Conservation (phyloP, 30 jellyfish, hydroid and myxozoan genomes). For the Hydractinia symbiolongicarpus region DNA sequence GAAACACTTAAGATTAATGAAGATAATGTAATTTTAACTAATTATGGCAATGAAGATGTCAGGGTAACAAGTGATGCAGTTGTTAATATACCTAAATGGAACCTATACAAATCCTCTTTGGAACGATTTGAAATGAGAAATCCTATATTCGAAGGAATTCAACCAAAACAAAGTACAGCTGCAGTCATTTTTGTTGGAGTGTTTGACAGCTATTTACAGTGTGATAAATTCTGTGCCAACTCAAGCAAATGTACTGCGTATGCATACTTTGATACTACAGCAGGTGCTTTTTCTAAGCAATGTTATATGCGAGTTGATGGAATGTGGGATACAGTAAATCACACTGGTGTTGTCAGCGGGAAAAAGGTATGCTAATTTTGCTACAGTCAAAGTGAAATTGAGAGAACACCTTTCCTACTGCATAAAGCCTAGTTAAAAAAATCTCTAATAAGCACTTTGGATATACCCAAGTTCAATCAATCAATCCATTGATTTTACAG, state of each 20-base stretch:
- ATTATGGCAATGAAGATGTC: conserved; percentile 54
- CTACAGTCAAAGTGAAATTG: no score
- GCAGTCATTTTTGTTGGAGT: conserved; percentile 62
- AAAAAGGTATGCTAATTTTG: conserved; percentile 37
- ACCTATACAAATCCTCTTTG: conserved; percentile 26
- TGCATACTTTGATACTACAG: conserved; percentile 47
- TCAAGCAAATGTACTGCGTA: conserved; percentile 70
- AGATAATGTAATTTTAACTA: conserved; percentile 47
- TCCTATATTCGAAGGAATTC: conserved; percentile 70
- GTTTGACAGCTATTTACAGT: conserved; percentile 28
- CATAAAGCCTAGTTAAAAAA: no score
- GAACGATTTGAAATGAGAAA: conserved; percentile 40
- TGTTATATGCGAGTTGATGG: conserved; percentile 92
- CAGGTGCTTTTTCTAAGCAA: conserved; percentile 59
- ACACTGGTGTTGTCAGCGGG: conserved; percentile 71
- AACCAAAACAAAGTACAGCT: conserved; percentile 58
- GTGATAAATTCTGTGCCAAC: conserved; percentile 57
- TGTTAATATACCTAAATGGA: conserved; percentile 56
- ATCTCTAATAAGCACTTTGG: no score
- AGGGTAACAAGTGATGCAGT: conserved; percentile 56
- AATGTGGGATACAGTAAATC: conserved; percentile 63
- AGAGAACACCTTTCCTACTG: no score
- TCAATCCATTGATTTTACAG: no score
- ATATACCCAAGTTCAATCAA: no score
- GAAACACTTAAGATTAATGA: conserved; percentile 6